Conservation (phyloP, 2,797 vertebrate species). For the Pangasius sanitwongsei region DNA sequence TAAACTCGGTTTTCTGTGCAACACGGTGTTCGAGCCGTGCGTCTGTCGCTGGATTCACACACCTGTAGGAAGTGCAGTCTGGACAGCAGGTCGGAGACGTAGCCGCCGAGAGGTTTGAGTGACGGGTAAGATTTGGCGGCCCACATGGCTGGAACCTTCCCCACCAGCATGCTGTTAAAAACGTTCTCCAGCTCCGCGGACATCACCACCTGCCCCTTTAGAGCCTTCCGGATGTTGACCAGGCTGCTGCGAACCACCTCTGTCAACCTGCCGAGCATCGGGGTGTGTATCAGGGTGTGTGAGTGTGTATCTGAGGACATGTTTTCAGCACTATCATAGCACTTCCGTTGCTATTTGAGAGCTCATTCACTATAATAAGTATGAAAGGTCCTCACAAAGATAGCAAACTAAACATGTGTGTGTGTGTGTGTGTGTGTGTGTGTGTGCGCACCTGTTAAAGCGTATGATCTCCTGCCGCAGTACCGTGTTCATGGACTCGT, state of each 20-base stretch:
- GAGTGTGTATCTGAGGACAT: neutral
- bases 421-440: neutral
- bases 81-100: conserved; percentile 83
- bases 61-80: conserved; percentile 89
- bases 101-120: conserved; percentile 89
- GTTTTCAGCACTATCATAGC: neutral
- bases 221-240: conserved; percentile 82
- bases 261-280: conserved; percentile 77
- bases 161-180: conserved; percentile 86
- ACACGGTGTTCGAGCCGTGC: too few relatives aligned
- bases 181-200: conserved; percentile 89
- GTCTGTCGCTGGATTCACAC: conserved; percentile 19
- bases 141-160: conserved; percentile 88
- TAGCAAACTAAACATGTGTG: neutral
- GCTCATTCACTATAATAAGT: neutral
- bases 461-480: conserved; percentile 89
- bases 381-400: neutral
- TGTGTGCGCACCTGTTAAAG: conserved; percentile 86
- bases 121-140: conserved; percentile 90
- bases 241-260: conserved; percentile 84
- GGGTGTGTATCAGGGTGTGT: neutral
- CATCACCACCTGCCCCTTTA: conserved; percentile 93
- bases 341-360: too few relatives aligned
- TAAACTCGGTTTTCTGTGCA: too few relatives aligned
- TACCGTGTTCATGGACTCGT: conserved; percentile 95